phyloP scores from a whole-genome alignment of 2,888 invertebrate species.

The Cataglyphis rosenhaueri region DNA sequence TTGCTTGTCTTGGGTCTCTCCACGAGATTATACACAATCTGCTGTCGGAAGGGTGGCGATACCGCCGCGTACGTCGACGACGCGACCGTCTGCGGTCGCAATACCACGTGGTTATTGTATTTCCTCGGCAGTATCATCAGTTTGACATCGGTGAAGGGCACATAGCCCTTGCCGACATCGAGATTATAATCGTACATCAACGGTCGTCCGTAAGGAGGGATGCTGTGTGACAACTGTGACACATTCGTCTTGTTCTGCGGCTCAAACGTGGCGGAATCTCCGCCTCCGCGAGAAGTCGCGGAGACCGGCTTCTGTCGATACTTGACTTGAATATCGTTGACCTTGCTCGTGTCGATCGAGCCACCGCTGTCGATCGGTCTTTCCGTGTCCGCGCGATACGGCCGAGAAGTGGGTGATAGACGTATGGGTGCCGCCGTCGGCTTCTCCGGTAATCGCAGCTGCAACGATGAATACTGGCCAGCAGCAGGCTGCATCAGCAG shows the following conservation, averaged over 20 bases:
- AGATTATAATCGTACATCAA: conserved; percentile 16
- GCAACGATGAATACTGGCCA: conserved; percentile 67
- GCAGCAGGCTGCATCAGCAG: conserved; percentile 86
- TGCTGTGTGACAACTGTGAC: conserved; percentile 41
- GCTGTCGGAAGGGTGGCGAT: not conserved
- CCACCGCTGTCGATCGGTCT: conserved; percentile 66
- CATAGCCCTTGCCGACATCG: conserved; percentile 8
- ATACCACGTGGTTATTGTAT: conserved; percentile 45
- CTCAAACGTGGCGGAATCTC: not conserved
- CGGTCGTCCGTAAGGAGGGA: conserved; percentile 35
- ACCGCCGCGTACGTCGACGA: conserved; percentile 26
- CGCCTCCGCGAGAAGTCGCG: conserved; percentile 31
- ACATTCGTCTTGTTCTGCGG: conserved; percentile 40
- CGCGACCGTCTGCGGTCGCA: conserved; percentile 41
- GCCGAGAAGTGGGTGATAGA: conserved; percentile 84
- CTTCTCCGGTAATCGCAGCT: conserved; percentile 85
- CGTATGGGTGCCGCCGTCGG: conserved; percentile 73
- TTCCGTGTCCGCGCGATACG: conserved; percentile 80
- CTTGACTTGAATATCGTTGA: conserved; percentile 13
- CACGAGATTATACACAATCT: not conserved
- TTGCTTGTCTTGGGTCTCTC: conserved; percentile 35
- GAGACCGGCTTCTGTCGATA: not conserved
- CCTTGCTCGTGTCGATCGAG: not conserved
- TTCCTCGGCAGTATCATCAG: conserved; percentile 60
- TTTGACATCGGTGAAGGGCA: conserved; percentile 11